phyloP scores from a whole-genome alignment of 2,888 invertebrate genomes.

The Leptinotarsa peninsularis region DNA sequence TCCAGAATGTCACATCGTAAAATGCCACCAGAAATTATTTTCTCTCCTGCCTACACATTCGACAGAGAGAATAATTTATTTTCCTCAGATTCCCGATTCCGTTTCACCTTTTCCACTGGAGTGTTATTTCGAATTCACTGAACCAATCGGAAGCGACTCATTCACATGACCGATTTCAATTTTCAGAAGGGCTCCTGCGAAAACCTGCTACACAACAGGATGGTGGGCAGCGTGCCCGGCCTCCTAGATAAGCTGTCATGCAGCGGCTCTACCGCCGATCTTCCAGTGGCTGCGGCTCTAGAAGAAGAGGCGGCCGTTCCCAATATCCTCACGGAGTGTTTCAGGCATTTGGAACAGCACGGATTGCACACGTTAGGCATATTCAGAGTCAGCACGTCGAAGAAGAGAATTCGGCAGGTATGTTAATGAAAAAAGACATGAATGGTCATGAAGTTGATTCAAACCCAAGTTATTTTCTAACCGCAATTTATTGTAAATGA shows the following conservation, averaged over 20 bases:
- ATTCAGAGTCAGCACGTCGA: constrained; percentile 92
- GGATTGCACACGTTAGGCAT: constrained; percentile 89
- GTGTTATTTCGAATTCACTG: constrained; percentile 1
- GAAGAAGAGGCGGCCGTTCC: constrained; percentile 75
- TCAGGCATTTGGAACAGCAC: constrained; percentile 82
- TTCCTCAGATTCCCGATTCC: not conserved
- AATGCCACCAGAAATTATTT: not conserved
- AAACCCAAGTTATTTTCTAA: no score
- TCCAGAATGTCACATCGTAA: no score
- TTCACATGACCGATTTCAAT: constrained; percentile 22
- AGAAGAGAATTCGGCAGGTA: constrained; percentile 92
- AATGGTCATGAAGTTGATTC: not conserved
- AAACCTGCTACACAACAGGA: constrained; percentile 71
- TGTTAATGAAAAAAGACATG: not conserved
- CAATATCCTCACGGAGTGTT: constrained; percentile 81
- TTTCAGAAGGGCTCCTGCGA: constrained; percentile 85
- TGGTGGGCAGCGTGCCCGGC: constrained; percentile 68
- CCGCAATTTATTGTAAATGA: no score
- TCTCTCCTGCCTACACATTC: not conserved
- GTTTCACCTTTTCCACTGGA: not conserved
- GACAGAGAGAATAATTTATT: not conserved
- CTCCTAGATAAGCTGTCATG: constrained; percentile 65
- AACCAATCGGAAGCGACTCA: not conserved
- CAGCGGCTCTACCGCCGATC: constrained; percentile 64
- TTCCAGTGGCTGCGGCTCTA: constrained; percentile 63